These are phyloP conservation scores for Phymanthus crucifer DNA, from an alignment of 92 coral and sea anemone species.

Conservation along the genomic window DNA sequence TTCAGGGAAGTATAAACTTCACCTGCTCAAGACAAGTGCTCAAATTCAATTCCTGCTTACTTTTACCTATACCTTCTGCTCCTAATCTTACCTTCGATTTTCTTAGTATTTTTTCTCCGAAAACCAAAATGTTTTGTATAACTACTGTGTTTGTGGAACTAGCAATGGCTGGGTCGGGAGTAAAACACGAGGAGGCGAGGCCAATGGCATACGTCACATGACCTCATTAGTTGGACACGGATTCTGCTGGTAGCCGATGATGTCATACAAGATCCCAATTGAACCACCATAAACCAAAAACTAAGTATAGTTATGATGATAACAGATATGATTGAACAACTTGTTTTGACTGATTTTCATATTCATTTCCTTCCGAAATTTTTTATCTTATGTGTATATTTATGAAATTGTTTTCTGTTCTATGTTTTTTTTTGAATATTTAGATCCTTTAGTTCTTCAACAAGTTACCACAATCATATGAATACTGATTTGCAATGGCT, in stretches of 20 bases:
- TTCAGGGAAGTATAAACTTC: no score
- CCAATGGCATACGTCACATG: conserved; percentile 17
- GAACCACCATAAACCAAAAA: conserved; percentile 2
- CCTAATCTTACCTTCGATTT: no score
- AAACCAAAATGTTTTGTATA: background rate
- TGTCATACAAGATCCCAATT: conserved; percentile 20
- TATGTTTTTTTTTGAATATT: no score
- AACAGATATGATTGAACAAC: background rate
- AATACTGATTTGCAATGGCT: no score
- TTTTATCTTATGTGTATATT: background rate
- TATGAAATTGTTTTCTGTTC: background rate
- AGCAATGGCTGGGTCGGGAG: background rate
- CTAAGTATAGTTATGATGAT: background rate
- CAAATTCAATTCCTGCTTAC: no score
- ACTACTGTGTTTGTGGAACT: background rate
- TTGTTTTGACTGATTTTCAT: background rate
- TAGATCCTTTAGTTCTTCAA: no score
- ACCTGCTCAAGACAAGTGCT: no score
- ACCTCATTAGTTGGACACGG: conserved; percentile 26
- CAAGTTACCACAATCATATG: no score
- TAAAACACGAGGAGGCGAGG: background rate
- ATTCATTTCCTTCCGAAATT: background rate
- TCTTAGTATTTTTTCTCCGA: background rate
- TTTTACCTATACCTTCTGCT: no score
- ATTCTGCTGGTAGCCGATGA: conserved; percentile 8